phyloP scores from a whole-genome alignment of 1,140 invertebrate species.

The Uloborus diversus region DNA sequence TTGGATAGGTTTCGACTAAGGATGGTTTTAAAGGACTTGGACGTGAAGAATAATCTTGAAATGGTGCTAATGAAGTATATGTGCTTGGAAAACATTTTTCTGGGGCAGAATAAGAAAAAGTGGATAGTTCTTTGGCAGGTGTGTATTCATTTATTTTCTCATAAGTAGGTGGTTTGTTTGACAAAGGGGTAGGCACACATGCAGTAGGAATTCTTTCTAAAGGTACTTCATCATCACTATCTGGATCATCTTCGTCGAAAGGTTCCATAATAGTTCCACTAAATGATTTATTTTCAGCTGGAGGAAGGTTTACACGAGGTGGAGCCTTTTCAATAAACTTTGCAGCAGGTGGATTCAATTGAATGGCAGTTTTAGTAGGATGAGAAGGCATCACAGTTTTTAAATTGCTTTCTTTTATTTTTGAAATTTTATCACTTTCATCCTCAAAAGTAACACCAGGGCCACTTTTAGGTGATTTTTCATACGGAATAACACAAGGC shows the following conservation, averaged over 20 bases:
- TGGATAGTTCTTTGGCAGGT: constrained; percentile 18
- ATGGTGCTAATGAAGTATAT: constrained; percentile 30
- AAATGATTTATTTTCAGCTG: background rate
- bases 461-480: constrained; percentile 35
- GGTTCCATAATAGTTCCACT: constrained; percentile 21
- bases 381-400: background rate
- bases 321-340: background rate
- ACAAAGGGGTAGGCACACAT: background rate
- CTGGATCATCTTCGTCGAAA: constrained; percentile 22
- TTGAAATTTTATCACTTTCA: constrained; percentile 21
- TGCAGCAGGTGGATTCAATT: background rate
- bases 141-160: constrained; percentile 20
- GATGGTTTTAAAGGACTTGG: constrained; percentile 51
- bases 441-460: background rate
- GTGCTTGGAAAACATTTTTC: constrained; percentile 33
- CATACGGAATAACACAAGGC: constrained; percentile 48
- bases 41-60: constrained; percentile 40
- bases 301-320: background rate
- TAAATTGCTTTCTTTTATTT: background rate
- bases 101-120: constrained; percentile 17
- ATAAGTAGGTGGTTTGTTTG: background rate
- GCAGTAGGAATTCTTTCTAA: constrained; percentile 36
- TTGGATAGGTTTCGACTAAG: constrained; percentile 50
- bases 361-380: background rate
- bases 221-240: constrained; percentile 44